Percentiles rank a stretch among this genome's conserved stretches.
phyloP scores from a whole-genome alignment of 92 coral and sea anemone genomes.

The Phenganax subtilis region DNA sequence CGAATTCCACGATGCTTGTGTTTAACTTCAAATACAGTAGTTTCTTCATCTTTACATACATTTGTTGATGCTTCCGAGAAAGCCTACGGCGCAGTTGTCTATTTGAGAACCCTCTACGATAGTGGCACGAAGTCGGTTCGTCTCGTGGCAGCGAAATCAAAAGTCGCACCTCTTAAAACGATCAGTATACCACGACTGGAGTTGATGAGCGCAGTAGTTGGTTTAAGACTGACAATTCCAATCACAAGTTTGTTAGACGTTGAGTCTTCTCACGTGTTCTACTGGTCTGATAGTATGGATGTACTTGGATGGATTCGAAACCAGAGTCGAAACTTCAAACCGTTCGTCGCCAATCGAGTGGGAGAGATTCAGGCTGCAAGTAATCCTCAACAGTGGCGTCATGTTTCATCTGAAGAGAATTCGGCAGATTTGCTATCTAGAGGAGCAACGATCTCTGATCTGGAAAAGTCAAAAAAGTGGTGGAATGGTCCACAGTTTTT shows the following conservation, averaged over 20 bases:
- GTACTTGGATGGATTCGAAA: conserved; percentile 17
- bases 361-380: conserved; percentile 4
- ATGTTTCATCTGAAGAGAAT: conserved; percentile 5
- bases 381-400: conserved; percentile 18
- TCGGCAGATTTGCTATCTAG: not conserved
- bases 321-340: conserved; percentile 7
- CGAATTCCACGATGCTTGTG: conserved; percentile 14
- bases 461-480: not conserved
- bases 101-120: not conserved
- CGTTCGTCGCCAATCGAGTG: not conserved
- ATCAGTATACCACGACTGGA: not conserved
- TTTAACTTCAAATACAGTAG: not conserved
- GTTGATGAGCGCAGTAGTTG: conserved; percentile 59
- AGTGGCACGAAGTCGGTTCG: not conserved
- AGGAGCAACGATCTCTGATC: not conserved
- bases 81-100: conserved; percentile 5
- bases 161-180: not conserved
- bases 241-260: conserved; percentile 41
- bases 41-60: not conserved
- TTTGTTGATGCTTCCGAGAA: conserved; percentile 16
- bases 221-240: conserved; percentile 45
- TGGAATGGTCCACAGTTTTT: not conserved
- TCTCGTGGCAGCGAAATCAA: not conserved
- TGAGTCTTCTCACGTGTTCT: not conserved
- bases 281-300: conserved; percentile 7